Evolutionary conservation across 2,797 vertebrate species (phyloP), one percentile per base, ranked within the genome.

Genomic region (Tympanoctomys barrerae): DNA sequence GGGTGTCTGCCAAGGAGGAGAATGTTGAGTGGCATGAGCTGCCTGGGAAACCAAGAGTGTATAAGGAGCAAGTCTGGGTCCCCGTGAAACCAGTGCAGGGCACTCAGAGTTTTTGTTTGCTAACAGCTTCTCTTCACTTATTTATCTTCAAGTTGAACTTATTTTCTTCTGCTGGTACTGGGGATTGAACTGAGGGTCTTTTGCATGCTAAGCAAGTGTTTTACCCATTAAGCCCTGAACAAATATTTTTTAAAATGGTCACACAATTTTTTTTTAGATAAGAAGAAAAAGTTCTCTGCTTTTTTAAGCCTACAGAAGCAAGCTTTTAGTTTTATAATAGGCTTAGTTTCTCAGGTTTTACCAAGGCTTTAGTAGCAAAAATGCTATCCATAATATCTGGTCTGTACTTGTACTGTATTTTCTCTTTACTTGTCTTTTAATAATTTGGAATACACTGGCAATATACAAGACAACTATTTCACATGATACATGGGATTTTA

Each of bases 371-470:
- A 33, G 54, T 9, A 94, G 7, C 52, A 83, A 79, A 91, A 91
- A 24, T 54, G 19, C 33, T 62, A n/a, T 19, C 12, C 59, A 11
- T 62, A 79, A 79, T 33, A 85, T 42, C 11, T 90, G 21, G 26
- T 33, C 19, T 7, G 42, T 61, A 28, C 92, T 68, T 77, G 12
- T 77, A 49, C 73, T 79, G 0, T 82, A n/a, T 96, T 94, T 92
- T 84, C 24, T 78, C 82, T 75, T 81, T 90, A 68, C 18, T 75
- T 57, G 26, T 82, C 73, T 93, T 95, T 85, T 90, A 73, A 87
- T 80, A 64, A 82, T 85, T 84, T 61, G 73, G 61, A 91, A 22
- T 13, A 81, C 4, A 84, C 39, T 79, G 73, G 80, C 21, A 12
- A 70, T 46, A 70, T 42, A 52, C 19, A 90, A 95, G 36, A 21